A percentile compares a stretch with the other conserved stretches of the same genome.
Conservation (phyloP, 2,113 vertebrate genomes). For the Ciconia maguari region DNA sequence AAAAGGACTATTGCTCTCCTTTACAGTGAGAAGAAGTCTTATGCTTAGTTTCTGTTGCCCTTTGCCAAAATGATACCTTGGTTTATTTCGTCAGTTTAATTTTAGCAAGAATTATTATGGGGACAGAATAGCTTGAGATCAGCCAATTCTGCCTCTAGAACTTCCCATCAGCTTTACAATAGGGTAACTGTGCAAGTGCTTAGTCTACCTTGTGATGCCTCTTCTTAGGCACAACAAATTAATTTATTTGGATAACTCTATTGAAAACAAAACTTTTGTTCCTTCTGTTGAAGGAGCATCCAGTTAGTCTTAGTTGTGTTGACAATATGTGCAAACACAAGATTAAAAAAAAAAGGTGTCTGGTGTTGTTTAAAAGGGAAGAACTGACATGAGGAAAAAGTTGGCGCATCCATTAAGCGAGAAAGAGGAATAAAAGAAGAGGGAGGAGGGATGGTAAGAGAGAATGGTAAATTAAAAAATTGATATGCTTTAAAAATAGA, state of each 20-base stretch:
- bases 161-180: background rate
- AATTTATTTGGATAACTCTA: background rate
- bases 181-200: background rate
- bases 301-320: background rate
- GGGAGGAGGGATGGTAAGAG: background rate
- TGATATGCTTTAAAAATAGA: background rate
- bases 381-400: background rate
- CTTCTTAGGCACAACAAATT: background rate
- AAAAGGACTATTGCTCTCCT: background rate
- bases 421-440: background rate
- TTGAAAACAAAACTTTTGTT: background rate
- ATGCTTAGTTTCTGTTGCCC: background rate
- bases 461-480: background rate
- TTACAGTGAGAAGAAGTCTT: background rate
- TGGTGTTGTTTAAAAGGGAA: background rate
- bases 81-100: background rate
- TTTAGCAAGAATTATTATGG: background rate
- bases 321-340: background rate
- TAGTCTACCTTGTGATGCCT: background rate
- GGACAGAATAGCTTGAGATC: background rate
- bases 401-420: rapidly evolving
- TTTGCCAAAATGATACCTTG: background rate
- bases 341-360: no score
- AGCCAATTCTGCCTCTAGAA: background rate
- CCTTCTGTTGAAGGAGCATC: background rate